Evolutionary conservation across 1,140 invertebrate species (phyloP).

Genomic region (Sinonovacula constricta): DNA sequence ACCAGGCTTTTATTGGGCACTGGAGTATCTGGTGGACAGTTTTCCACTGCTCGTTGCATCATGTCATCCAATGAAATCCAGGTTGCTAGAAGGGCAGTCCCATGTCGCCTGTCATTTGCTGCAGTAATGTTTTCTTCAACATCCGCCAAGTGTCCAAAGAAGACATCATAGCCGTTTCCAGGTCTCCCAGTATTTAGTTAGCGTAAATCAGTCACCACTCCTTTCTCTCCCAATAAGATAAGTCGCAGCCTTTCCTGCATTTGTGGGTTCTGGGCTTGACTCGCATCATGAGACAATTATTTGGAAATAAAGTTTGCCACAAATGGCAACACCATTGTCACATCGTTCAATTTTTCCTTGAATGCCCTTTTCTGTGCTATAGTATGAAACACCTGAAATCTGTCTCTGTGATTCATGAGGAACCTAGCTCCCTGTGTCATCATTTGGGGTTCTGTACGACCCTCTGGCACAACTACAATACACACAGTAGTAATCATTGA

Average conservation of each 20-base stretch:
- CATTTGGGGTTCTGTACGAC: constrained; percentile 16
- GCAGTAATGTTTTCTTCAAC: constrained; percentile 51
- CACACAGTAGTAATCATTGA: not conserved
- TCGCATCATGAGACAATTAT: constrained; percentile 48
- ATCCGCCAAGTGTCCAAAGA: constrained; percentile 20
- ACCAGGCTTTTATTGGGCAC: constrained; percentile 53
- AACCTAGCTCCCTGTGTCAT: constrained; percentile 23
- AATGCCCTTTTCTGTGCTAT: constrained; percentile 36
- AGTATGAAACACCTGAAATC: constrained; percentile 49
- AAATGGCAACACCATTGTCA: constrained; percentile 27
- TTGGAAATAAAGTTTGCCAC: constrained; percentile 53
- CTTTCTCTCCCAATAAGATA: constrained; percentile 50
- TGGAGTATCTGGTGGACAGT: constrained; percentile 21
- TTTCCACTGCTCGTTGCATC: constrained; percentile 32
- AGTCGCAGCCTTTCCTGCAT: constrained; percentile 50
- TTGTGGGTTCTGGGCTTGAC: constrained; percentile 30
- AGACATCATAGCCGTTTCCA: constrained; percentile 41
- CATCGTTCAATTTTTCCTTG: constrained; percentile 29
- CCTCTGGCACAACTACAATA: not conserved
- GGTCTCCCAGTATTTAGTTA: constrained; percentile 52
- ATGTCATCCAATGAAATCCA: constrained; percentile 50
- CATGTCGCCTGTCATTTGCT: constrained; percentile 53
- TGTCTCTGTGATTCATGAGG: not conserved
- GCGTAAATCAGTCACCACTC: constrained; percentile 45
- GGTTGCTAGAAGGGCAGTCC: constrained; percentile 44